A percentile compares a stretch with the other conserved stretches of the same genome.
These are phyloP conservation scores for Aplidium turbinatum DNA, from an alignment of 23 tunicate genomes.

Conservation along the genomic window DNA sequence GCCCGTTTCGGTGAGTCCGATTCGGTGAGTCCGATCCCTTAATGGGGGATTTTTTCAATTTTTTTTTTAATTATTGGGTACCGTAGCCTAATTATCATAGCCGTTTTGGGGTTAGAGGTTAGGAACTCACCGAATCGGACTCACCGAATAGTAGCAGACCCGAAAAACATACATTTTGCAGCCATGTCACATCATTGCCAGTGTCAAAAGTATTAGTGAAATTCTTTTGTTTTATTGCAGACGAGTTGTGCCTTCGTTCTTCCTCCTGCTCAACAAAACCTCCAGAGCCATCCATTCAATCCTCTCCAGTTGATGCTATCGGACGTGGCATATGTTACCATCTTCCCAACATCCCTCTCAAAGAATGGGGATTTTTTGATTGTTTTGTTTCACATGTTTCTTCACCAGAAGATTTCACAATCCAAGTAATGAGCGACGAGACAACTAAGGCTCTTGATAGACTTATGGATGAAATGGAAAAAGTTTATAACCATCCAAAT, in stretches of 20 bases:
- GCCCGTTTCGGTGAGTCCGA: too few relatives aligned
- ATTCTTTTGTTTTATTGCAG: slow-evolving; percentile 11
- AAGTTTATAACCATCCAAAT: slow-evolving; percentile 48
- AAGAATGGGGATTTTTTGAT: slow-evolving; percentile 47
- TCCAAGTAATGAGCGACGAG: slow-evolving; percentile 54
- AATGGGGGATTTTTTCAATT: too few relatives aligned
- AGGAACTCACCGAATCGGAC: too few relatives aligned
- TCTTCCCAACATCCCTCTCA: slow-evolving; percentile 38
- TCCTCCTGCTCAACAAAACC: neutral
- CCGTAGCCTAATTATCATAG: too few relatives aligned
- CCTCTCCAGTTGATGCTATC: slow-evolving; percentile 67
- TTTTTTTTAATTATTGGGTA: too few relatives aligned
- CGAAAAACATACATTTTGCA: too few relatives aligned
- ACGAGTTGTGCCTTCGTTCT: slow-evolving; percentile 16
- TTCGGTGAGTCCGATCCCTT: too few relatives aligned
- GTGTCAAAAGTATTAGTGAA: too few relatives aligned
- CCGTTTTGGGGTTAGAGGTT: too few relatives aligned
- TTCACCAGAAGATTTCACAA: slow-evolving; percentile 50
- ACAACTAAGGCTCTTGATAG: slow-evolving; percentile 74
- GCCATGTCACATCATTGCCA: neutral
- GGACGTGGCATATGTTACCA: slow-evolving; percentile 52
- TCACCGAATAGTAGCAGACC: too few relatives aligned
- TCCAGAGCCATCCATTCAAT: neutral
- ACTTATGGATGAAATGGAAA: slow-evolving; percentile 79
- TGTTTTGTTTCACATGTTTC: slow-evolving; percentile 57